Evolutionary conservation across 2,888 invertebrate species (phyloP).

Genomic region (Xestobium rufovillosum): DNA sequence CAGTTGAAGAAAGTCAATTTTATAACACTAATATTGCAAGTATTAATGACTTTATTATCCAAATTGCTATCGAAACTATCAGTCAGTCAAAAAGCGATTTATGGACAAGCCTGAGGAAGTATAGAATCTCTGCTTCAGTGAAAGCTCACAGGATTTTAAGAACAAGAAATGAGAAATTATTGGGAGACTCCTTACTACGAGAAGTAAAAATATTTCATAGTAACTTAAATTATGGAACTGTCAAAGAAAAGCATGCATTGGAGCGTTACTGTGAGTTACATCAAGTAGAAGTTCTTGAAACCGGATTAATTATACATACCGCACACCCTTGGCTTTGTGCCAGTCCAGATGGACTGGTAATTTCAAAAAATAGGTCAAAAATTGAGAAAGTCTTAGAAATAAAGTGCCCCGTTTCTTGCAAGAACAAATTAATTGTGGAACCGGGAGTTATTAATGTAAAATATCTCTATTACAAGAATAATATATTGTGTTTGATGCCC

Average conservation of each 20-base stretch:
- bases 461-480: background rate
- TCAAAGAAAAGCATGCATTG: background rate
- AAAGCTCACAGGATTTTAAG: slow-evolving; percentile 1
- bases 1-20: background rate
- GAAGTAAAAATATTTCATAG: background rate
- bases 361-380: background rate
- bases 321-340: background rate
- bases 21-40: background rate
- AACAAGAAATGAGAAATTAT: background rate
- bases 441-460: background rate
- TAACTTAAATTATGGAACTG: background rate
- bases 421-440: background rate
- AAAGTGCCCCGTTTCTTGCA: background rate
- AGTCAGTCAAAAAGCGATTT: background rate
- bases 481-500: background rate
- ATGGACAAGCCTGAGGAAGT: background rate
- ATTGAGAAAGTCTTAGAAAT: background rate
- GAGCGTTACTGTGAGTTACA: background rate
- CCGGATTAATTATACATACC: background rate
- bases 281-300: background rate
- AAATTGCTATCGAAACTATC: background rate
- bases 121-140: slow-evolving; percentile 1
- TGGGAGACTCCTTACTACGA: background rate
- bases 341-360: background rate
- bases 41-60: background rate